Conservation (phyloP, 2,888 invertebrate species). For the Dynastes hyllus region DNA sequence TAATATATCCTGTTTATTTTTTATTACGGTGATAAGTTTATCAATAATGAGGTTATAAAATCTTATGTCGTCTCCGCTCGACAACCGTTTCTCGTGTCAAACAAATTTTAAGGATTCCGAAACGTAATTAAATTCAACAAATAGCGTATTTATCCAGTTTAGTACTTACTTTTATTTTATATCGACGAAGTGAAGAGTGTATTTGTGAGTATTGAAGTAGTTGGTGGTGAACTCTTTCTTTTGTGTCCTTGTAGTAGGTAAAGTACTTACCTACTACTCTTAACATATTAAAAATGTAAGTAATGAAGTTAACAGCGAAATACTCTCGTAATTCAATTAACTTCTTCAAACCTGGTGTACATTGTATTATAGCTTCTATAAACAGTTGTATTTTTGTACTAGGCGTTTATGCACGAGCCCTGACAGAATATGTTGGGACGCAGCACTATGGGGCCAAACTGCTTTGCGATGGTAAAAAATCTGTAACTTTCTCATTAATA, state of each 20-base stretch:
- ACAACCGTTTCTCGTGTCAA: conserved; percentile 26
- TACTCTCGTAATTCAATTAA: too few species aligned
- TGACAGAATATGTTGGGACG: too few species aligned
- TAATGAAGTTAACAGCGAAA: too few species aligned
- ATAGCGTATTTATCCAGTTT: conserved; percentile 30
- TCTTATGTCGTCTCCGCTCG: conserved; percentile 36
- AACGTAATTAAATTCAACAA: conserved; percentile 40
- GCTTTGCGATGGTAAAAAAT: too few species aligned
- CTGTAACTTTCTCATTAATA: too few species aligned
- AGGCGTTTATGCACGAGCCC: too few species aligned
- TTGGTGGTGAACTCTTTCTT: neutral
- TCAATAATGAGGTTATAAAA: conserved; percentile 47
- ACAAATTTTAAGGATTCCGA: conserved; percentile 34
- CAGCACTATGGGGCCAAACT: too few species aligned
- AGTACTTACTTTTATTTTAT: conserved; percentile 4
- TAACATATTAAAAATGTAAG: too few species aligned
- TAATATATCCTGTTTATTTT: conserved; percentile 49
- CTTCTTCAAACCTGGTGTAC: too few species aligned
- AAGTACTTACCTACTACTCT: too few species aligned
- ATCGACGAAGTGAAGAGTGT: neutral
- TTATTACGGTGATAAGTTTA: conserved; percentile 42
- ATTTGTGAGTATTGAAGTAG: neutral
- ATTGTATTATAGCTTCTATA: too few species aligned
- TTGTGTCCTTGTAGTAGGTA: neutral
- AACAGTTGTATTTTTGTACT: too few species aligned